These are phyloP conservation scores for Lutjanus campechanus DNA, from an alignment of 2,797 vertebrate species.

Conservation along the genomic window DNA sequence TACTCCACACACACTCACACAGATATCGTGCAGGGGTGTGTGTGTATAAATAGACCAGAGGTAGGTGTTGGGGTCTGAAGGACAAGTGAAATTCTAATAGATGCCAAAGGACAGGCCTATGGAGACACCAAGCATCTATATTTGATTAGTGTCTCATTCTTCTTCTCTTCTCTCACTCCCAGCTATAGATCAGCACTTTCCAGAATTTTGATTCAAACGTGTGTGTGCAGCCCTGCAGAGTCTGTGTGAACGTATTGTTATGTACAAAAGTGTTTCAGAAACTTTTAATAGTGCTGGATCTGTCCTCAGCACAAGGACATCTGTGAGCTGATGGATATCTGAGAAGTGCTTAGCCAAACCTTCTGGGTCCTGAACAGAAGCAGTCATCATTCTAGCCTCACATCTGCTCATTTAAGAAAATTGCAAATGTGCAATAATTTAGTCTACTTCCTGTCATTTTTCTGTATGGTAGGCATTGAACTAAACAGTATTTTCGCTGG, in stretches of 20 bases:
- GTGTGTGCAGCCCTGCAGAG: neutral
- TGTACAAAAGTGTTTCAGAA: conserved; percentile 32
- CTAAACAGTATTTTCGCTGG: neutral
- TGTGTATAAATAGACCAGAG: conserved; percentile 73
- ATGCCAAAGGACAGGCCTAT: conserved; percentile 68
- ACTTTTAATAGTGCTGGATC: conserved; percentile 29
- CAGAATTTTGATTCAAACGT: neutral
- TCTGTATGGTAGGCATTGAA: conserved; percentile 33
- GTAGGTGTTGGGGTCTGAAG: conserved; percentile 64
- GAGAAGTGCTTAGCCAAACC: conserved; percentile 70
- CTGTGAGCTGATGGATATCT: conserved; percentile 63
- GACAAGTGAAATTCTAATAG: conserved; percentile 75
- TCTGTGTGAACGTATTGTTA: conserved; percentile 20
- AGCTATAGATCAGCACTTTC: conserved; percentile 7
- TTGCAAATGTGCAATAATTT: conserved; percentile 49
- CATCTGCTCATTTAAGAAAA: conserved; percentile 65
- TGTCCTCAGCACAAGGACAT: conserved; percentile 64
- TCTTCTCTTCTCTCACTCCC: conserved; percentile 2
- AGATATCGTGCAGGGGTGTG: conserved; percentile 30
- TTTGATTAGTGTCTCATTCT: conserved; percentile 32
- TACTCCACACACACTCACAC: conserved; percentile 19
- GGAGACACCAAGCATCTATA: conserved; percentile 53
- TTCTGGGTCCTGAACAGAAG: conserved; percentile 53
- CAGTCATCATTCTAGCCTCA: conserved; percentile 50
- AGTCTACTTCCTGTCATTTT: conserved; percentile 32